phyloP scores from a whole-genome alignment of 2,888 invertebrate genomes.

The Pasiphila rectangulata region DNA sequence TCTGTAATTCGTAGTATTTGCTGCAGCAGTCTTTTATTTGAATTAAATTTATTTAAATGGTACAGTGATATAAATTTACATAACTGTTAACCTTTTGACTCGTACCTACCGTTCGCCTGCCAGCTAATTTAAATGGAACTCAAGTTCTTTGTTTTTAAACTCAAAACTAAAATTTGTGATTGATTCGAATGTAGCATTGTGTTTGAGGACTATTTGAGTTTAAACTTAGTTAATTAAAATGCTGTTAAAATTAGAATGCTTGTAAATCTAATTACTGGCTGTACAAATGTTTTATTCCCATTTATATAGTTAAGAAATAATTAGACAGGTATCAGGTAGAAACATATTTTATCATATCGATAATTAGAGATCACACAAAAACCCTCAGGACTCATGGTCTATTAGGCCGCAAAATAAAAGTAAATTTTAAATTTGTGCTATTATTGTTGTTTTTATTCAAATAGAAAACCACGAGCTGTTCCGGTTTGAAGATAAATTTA shows the following conservation, averaged over 20 bases:
- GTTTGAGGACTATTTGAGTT: neutral
- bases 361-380: no score
- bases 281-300: no score
- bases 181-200: neutral
- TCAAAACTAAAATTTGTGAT: slow-evolving; percentile 2
- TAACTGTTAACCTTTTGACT: slow-evolving; percentile 30
- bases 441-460: no score
- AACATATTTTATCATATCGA: no score
- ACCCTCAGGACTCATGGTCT: no score
- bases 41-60: slow-evolving; percentile 23
- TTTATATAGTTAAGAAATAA: no score
- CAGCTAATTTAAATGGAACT: slow-evolving; percentile 9
- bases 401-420: no score
- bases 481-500: slow-evolving; percentile 6
- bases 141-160: slow-evolving; percentile 11
- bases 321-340: no score
- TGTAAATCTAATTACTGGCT: no score
- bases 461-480: neutral
- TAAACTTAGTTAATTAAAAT: no score
- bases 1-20: slow-evolving; percentile 23
- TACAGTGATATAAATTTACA: slow-evolving; percentile 22
- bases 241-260: no score
- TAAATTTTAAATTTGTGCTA: no score
- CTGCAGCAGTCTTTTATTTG: slow-evolving; percentile 34
- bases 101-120: slow-evolving; percentile 8